Evolutionary conservation across 2,113 vertebrate genomes (phyloP), one percentile per base, ranked within the genome.

Genomic region (Osmerus mordax): DNA sequence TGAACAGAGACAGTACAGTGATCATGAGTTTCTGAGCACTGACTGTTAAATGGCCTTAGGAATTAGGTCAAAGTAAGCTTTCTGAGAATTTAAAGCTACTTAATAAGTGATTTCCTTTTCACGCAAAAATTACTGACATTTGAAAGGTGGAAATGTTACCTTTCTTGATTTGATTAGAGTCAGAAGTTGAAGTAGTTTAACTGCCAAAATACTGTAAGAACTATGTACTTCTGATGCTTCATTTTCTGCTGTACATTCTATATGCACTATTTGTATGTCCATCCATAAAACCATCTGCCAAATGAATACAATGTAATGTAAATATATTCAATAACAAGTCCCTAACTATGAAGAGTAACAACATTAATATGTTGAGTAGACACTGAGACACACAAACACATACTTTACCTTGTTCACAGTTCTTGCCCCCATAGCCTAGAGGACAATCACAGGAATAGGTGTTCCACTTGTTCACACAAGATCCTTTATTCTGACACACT

Each of bases 381-480:
- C 7, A 36, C 32, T 36, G 7, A 47, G 41, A 28, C 2, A 28
- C 13, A 16, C 8, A 25, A 29, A 52, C 4, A 23, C n/a, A 70
- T 71, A 7, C 67, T 73, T 81, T 81, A 96, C 95, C 94, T 86
- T 94, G 94, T 73, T 96, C 94, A 0, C 95, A 96, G 88, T 94
- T 94, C 78, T 94, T 96, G 13, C 95, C 94, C 2, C 95, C 94
- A 0, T 91, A 96, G 25, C 74, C 87, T 13, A 94, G 75, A 0
- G 93, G 94, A 59, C 94, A 96, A 63, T 88, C 83, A 0, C 95
- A 96, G 58, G 83, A 81, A 75, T 95, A 93, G 0, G 91, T 93
- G 84, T 88, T 91, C 95, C 95, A 96, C 73, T 89, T 90, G 84
- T 92, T 94, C 70, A 94, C 64, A 1, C 94, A 96, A 0, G 90